A percentile compares a stretch with the other conserved stretches of the same genome.
phyloP scores from a whole-genome alignment of 2,888 invertebrate genomes.

The Sarcophaga carnaria region DNA sequence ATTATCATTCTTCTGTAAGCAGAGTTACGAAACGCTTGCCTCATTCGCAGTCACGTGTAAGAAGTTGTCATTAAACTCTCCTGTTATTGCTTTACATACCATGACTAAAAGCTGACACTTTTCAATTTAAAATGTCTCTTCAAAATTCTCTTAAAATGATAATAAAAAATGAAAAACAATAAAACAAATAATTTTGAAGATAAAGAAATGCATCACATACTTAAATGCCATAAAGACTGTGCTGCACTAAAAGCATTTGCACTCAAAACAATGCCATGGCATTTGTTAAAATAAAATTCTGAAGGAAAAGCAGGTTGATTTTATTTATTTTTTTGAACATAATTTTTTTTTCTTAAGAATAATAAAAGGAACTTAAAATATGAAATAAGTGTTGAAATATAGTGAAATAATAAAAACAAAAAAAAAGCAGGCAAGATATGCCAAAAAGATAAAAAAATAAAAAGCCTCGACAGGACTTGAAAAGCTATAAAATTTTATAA shows the following conservation, averaged over 20 bases:
- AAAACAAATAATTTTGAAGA: background rate
- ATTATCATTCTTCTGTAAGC: too few species aligned
- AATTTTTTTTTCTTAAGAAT: background rate
- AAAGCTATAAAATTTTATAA: background rate
- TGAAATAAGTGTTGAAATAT: background rate
- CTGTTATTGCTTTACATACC: background rate
- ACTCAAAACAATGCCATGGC: conserved; percentile 37
- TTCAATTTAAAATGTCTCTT: background rate
- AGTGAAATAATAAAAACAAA: too few species aligned
- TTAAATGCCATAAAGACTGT: conserved; percentile 11
- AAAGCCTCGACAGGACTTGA: too few species aligned
- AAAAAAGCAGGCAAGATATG: too few species aligned
- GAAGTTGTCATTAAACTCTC: background rate
- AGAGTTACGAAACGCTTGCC: too few species aligned
- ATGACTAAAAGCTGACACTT: background rate
- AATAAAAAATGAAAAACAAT: too few species aligned
- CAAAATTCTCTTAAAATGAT: background rate
- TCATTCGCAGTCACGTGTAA: too few species aligned
- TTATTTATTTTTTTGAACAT: conserved; percentile 3
- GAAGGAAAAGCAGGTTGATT: conserved; percentile 5
- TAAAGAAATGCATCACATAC: conserved; percentile 30
- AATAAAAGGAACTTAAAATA: background rate
- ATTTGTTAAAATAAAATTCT: conserved; percentile 23
- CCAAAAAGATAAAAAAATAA: too few species aligned
- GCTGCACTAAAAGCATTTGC: conserved; percentile 34